phyloP scores from a whole-genome alignment of 2,797 vertebrate genomes.

The Aphelocoma californica region DNA sequence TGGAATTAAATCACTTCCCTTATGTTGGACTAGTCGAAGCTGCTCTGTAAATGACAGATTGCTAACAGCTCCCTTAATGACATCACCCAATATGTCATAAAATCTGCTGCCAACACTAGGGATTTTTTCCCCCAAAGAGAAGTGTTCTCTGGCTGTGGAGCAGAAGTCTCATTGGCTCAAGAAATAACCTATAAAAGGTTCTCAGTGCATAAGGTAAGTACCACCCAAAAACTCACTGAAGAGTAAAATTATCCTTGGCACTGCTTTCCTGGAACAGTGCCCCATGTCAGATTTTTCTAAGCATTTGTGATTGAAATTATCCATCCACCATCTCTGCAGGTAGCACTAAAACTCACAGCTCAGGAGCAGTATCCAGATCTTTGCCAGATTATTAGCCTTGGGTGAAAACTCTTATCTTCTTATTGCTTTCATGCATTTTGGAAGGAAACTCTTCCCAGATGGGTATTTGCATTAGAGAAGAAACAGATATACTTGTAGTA shows the following conservation, averaged over 20 bases:
- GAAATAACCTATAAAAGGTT: slow-evolving; percentile 12
- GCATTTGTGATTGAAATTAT: slow-evolving; percentile 35
- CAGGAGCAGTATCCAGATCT: not conserved
- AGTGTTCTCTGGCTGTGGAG: slow-evolving; percentile 21
- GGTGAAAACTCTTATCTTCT: slow-evolving; percentile 28
- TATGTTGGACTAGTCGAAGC: slow-evolving; percentile 3
- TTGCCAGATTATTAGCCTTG: slow-evolving; percentile 21
- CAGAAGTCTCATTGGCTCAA: slow-evolving; percentile 6
- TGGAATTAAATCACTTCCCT: slow-evolving; percentile 50
- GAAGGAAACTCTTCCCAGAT: not conserved
- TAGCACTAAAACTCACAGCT: not conserved
- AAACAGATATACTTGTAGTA: not conserved
- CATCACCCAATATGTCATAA: slow-evolving; percentile 69
- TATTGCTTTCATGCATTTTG: not conserved
- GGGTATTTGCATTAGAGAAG: not conserved
- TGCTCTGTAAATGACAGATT: slow-evolving; percentile 63
- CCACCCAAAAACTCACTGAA: slow-evolving; percentile 30
- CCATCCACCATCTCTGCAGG: slow-evolving; percentile 23
- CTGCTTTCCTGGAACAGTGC: slow-evolving; percentile 9
- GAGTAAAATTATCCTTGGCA: slow-evolving; percentile 31
- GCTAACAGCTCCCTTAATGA: slow-evolving; percentile 64
- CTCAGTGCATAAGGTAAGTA: not conserved
- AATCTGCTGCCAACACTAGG: slow-evolving; percentile 46
- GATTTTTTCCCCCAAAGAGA: not conserved
- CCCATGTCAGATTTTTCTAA: slow-evolving; percentile 2